A percentile compares a stretch with the other conserved stretches of the same genome.
These are phyloP conservation scores for Drosophila pandora DNA, from an alignment of 1,140 invertebrate species.

Conservation along the genomic window DNA sequence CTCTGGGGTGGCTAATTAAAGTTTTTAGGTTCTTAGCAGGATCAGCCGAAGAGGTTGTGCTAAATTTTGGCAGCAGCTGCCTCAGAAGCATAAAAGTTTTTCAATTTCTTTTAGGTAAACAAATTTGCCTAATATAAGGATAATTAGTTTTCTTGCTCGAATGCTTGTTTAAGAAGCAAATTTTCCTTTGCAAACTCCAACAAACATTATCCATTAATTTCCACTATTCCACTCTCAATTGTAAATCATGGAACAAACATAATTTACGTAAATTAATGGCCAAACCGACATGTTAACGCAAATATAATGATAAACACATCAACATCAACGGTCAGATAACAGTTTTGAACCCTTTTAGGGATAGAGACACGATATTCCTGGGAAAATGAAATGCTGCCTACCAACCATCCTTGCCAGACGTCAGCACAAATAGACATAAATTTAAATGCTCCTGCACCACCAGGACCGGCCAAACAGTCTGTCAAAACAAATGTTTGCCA, in stretches of 20 bases:
- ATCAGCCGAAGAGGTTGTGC: conserved; percentile 20
- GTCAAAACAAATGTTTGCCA: conserved; percentile 74
- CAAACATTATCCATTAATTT: background rate
- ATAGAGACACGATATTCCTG: conserved; percentile 43
- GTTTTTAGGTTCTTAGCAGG: conserved; percentile 66
- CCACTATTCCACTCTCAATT: background rate
- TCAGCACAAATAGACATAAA: conserved; percentile 60
- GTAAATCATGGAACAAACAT: conserved; percentile 11
- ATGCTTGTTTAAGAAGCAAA: too few relatives aligned
- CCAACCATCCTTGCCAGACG: conserved; percentile 12
- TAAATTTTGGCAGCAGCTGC: conserved; percentile 39
- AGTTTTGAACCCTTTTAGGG: conserved; percentile 28
- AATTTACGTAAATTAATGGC: conserved; percentile 59
- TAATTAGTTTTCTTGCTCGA: conserved; percentile 42
- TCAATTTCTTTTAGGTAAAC: conserved; percentile 27
- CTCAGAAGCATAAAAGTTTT: conserved; percentile 38
- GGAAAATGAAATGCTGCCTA: conserved; percentile 32
- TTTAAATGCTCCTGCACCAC: conserved; percentile 46
- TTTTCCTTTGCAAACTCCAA: too few relatives aligned
- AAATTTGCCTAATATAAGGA: conserved; percentile 24
- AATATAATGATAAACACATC: conserved; percentile 67
- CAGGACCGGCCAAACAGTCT: conserved; percentile 24
- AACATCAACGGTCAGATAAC: conserved; percentile 28
- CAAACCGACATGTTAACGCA: conserved; percentile 42
- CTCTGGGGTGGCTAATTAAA: conserved; percentile 65